Conservation (phyloP, 2,113 vertebrate genomes). For the Phalacrocorax carbo region DNA sequence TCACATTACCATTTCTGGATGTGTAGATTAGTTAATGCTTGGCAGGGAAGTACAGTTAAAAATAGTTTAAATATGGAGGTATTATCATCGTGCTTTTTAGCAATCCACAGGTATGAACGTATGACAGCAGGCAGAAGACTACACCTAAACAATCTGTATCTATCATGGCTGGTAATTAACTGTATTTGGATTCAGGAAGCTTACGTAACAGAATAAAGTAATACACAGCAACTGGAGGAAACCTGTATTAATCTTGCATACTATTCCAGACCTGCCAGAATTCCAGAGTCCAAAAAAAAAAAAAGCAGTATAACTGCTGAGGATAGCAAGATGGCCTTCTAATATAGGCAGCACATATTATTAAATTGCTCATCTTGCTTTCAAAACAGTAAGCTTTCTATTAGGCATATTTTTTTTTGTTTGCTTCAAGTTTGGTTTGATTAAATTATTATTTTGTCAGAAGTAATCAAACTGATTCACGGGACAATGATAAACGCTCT, state of each 20-base stretch:
- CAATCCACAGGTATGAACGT: neutral
- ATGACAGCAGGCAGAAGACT: neutral
- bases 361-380: neutral
- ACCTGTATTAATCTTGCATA: neutral
- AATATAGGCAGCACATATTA: neutral
- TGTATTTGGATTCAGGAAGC: neutral
- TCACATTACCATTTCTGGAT: neutral
- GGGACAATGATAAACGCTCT: neutral
- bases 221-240: neutral
- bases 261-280: neutral
- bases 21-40: neutral
- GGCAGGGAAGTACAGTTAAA: neutral
- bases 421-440: neutral
- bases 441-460: neutral
- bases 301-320: neutral
- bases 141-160: neutral
- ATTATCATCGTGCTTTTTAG: neutral
- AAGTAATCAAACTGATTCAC: neutral
- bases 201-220: neutral
- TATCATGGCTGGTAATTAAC: neutral
- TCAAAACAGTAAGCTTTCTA: neutral
- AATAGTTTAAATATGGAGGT: neutral
- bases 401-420: neutral
- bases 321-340: neutral
- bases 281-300: neutral